Evolutionary conservation across 92 coral and sea anemone genomes (phyloP).

Genomic region (Virgularia gustaviana): DNA sequence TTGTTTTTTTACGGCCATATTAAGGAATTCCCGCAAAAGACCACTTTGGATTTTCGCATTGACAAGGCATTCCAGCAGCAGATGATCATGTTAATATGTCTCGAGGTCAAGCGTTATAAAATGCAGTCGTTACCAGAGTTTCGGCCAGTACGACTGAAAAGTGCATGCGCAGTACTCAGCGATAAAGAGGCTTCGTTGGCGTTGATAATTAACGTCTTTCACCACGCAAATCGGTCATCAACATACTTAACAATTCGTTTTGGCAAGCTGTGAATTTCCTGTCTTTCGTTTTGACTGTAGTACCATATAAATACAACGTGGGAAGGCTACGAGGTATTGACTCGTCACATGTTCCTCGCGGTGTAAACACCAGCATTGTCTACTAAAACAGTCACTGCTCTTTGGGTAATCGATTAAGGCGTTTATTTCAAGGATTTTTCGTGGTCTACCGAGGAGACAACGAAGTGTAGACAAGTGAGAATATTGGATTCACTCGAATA

Average conservation of each 20-base stretch:
- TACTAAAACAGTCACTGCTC: too few relatives aligned
- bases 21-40: not conserved
- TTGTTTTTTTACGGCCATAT: slow-evolving; percentile 4
- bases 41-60: not conserved
- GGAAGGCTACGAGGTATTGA: not conserved
- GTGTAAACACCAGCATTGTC: too few relatives aligned
- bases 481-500: too few relatives aligned
- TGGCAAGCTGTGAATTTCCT: slow-evolving; percentile 28
- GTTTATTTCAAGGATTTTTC: too few relatives aligned
- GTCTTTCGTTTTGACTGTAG: slow-evolving; percentile 22
- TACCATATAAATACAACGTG: slow-evolving; percentile 32
- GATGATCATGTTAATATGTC: too few relatives aligned
- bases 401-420: too few relatives aligned
- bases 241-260: slow-evolving; percentile 15
- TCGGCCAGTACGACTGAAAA: not conserved
- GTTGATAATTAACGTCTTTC: slow-evolving; percentile 18
- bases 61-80: not conserved
- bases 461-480: too few relatives aligned
- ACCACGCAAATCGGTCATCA: slow-evolving; percentile 23
- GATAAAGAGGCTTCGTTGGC: not conserved
- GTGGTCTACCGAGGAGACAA: too few relatives aligned
- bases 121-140: not conserved
- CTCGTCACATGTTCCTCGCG: too few relatives aligned
- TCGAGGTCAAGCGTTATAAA: not conserved
- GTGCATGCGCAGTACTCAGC: not conserved